Evolutionary conservation across 2,888 invertebrate species (phyloP), one percentile per base, ranked within the genome.

Genomic region (Dryobotodes eremita): DNA sequence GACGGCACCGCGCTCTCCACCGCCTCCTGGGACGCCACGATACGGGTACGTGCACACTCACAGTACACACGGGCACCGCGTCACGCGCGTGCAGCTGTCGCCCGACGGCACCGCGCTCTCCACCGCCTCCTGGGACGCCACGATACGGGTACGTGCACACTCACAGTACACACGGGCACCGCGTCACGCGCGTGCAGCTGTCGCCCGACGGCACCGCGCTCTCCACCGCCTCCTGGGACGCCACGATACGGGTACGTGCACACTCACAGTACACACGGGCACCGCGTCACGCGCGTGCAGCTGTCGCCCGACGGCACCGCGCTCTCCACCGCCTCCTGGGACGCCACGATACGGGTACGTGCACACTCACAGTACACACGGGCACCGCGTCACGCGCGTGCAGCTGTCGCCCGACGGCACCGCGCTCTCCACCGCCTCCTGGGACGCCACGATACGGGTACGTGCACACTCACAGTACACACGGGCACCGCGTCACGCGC

Each of bases 1-100:
- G 99, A 99, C 97, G 99, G 99, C 84, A 99, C 99, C 57, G 99
- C 99, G 77, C 97, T 99, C 26, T 99, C 99, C 89, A 99, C 99
- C 64, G 99, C 99, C 84, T 99, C 99, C 92, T 99, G 99, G 99
- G 99, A 96, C 94, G 83, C 92, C 92, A 95, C 95, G 84, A 89
- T 95, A 86, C 90, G 95, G 89, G 91, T 94, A 99, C 99, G 95
- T 98, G 89, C 42, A 89, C 36, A 90, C 69, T 17, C 68, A 50
- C 69, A 53, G n/a, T n/a, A n/a, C n/a, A n/a, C 99, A 99, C 96
- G 99, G 99, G 97, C 99, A 99, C 96, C 97, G 99, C 92, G 99
- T 99, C 42, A 42, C 42, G 42, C 31, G 31, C 31, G 31, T 36
- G 31, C 31, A 36, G 31, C 31, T 36, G 31, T 42, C 42, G 42